Percentiles rank a stretch among this genome's conserved stretches.
These are phyloP conservation scores for Acanthopagrus latus DNA, from an alignment of 2,797 vertebrate genomes.

Conservation along the genomic window DNA sequence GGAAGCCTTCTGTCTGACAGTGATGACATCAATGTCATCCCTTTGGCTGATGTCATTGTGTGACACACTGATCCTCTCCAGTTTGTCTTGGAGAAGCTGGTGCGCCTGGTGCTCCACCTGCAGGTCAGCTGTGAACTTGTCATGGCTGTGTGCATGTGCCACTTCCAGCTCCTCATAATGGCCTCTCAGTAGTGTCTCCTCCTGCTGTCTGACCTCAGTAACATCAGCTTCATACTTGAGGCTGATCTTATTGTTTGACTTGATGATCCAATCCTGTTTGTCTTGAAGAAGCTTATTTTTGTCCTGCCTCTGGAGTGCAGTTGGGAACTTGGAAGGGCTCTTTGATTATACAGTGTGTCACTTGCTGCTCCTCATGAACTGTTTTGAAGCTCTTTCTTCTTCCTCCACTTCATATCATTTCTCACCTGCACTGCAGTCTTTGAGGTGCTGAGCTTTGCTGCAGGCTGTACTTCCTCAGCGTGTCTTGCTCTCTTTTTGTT, in stretches of 20 bases:
- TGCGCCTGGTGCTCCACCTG: too few relatives aligned
- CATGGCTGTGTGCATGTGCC: not conserved
- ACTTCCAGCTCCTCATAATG: not conserved
- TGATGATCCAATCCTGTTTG: not conserved
- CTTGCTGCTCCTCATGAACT: not conserved
- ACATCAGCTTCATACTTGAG: not conserved
- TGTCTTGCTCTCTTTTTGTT: not conserved
- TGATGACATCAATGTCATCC: not conserved
- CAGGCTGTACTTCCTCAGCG: not conserved
- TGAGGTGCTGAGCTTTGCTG: not conserved
- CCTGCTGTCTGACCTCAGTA: not conserved
- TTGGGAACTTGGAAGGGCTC: not conserved
- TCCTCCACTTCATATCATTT: not conserved
- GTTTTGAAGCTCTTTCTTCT: not conserved
- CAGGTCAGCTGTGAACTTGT: not conserved
- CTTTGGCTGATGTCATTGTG: not conserved
- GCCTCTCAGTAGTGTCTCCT: not conserved
- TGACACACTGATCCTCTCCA: not conserved
- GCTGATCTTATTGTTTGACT: not conserved
- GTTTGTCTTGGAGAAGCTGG: not conserved
- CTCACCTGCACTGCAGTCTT: not conserved
- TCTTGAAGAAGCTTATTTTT: not conserved
- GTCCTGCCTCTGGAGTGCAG: not conserved
- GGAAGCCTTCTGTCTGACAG: too few relatives aligned
- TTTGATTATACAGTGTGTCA: not conserved